Conservation (phyloP, 2,113 vertebrate species). For the Prunella himalayana region DNA sequence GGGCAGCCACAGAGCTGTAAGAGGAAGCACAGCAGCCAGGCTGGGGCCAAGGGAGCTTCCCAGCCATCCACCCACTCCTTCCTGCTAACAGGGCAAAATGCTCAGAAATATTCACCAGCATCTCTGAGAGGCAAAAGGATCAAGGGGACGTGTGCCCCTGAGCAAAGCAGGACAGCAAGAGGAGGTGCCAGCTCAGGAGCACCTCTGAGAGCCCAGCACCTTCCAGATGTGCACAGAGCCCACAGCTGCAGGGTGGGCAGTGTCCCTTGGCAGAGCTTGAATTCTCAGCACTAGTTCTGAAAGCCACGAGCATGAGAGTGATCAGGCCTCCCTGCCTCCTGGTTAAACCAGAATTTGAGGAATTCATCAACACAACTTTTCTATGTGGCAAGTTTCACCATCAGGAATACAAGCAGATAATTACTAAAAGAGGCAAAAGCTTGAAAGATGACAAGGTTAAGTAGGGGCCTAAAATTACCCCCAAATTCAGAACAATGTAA, state of each 20-base stretch:
- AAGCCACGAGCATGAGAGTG: rapidly evolving
- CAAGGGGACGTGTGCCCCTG: rapidly evolving
- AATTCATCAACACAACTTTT: neutral
- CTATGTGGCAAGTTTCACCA: neutral
- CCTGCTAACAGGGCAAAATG: neutral
- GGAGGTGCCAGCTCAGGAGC: neutral
- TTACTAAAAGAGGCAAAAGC: neutral
- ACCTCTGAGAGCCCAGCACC: neutral
- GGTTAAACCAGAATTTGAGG: neutral
- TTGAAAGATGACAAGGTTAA: neutral
- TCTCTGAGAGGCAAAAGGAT: neutral
- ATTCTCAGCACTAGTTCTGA: neutral
- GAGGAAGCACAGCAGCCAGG: neutral
- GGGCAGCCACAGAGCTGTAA: neutral
- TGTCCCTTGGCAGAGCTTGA: neutral
- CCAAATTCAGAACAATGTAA: neutral
- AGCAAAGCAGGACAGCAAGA: neutral
- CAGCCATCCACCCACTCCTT: neutral
- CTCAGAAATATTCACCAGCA: neutral
- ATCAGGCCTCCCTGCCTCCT: neutral
- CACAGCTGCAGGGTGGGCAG: neutral
- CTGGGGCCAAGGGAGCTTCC: neutral
- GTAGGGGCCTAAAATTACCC: neutral
- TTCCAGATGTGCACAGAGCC: neutral
- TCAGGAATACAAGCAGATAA: neutral